These are phyloP conservation scores for zebrafish (Danio rerio) DNA, from an alignment of 2,113 vertebrate species.

Conservation along the genomic window DNA sequence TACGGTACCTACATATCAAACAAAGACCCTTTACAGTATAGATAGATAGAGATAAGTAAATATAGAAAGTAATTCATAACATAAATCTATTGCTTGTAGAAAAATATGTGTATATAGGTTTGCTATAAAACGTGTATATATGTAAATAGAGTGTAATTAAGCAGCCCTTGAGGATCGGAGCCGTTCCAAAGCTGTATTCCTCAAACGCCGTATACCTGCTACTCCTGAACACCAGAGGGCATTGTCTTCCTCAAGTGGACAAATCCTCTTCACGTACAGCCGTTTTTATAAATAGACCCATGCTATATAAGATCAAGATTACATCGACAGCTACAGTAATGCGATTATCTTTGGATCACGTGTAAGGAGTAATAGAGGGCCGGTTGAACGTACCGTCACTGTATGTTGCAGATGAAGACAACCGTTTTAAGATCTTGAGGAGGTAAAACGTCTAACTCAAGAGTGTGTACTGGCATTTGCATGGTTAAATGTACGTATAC, in stretches of 20 bases:
- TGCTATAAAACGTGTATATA: slow-evolving; percentile 35
- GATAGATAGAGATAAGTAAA: background rate
- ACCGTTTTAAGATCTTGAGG: slow-evolving; percentile 71
- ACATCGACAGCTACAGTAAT: slow-evolving; percentile 33
- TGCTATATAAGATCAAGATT: slow-evolving; percentile 29
- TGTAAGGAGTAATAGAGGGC: background rate
- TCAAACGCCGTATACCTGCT: background rate
- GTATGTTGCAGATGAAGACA: slow-evolving; percentile 62
- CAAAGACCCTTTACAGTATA: background rate
- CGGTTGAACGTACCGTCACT: slow-evolving; percentile 4
- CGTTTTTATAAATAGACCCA: background rate
- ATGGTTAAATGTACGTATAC: background rate
- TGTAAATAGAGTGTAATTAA: slow-evolving; percentile 27
- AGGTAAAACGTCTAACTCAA: background rate
- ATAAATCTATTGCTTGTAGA: slow-evolving; percentile 42
- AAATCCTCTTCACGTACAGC: background rate
- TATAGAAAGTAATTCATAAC: slow-evolving; percentile 15
- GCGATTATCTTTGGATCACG: slow-evolving; percentile 39
- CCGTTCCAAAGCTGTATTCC: slow-evolving; percentile 11
- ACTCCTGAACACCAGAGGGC: slow-evolving; percentile 46
- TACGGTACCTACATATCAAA: background rate
- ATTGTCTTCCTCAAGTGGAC: background rate
- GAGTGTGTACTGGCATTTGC: background rate
- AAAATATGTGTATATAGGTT: slow-evolving; percentile 47
- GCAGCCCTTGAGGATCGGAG: slow-evolving; percentile 22